phyloP scores from a whole-genome alignment of 2,888 invertebrate genomes.

The Crossocerus cetratus region DNA sequence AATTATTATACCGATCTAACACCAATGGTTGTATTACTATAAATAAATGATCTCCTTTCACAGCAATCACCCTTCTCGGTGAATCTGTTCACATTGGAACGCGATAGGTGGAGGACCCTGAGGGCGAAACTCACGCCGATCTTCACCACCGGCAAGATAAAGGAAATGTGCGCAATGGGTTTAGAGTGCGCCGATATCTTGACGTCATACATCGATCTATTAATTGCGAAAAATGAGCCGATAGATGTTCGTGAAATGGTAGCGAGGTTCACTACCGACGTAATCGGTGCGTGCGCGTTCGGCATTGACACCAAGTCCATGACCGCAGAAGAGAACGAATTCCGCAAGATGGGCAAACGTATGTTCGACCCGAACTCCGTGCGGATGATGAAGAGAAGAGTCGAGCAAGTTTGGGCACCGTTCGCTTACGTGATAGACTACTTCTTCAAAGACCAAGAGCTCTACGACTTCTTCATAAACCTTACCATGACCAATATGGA shows the following conservation, averaged over 20 bases:
- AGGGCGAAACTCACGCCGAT: conserved; percentile 78
- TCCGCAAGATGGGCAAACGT: conserved; percentile 68
- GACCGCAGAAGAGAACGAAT: conserved; percentile 67
- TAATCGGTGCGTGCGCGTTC: conserved; percentile 76
- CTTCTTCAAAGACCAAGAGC: conserved; percentile 48
- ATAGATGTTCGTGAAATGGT: conserved; percentile 65
- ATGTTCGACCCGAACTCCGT: conserved; percentile 53
- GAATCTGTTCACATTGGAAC: conserved; percentile 75
- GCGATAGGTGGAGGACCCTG: conserved; percentile 78
- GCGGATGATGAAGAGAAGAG: conserved; percentile 9
- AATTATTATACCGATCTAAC: too few relatives aligned
- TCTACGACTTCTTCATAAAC: conserved; percentile 67
- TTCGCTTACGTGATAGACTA: conserved; percentile 55
- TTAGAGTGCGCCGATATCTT: conserved; percentile 75
- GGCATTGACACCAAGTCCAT: conserved; percentile 74
- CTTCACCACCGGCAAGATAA: conserved; percentile 78
- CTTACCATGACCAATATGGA: conserved; percentile 70
- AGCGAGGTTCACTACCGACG: conserved; percentile 75
- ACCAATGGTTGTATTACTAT: background rate
- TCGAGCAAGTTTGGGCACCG: conserved; percentile 45
- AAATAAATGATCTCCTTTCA: background rate
- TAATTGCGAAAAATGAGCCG: conserved; percentile 47
- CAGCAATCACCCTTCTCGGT: conserved; percentile 58
- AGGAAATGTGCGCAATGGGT: conserved; percentile 78
- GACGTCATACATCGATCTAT: conserved; percentile 72